Conservation (phyloP, 2,888 invertebrate species). For the Acutogordius australiensis region DNA sequence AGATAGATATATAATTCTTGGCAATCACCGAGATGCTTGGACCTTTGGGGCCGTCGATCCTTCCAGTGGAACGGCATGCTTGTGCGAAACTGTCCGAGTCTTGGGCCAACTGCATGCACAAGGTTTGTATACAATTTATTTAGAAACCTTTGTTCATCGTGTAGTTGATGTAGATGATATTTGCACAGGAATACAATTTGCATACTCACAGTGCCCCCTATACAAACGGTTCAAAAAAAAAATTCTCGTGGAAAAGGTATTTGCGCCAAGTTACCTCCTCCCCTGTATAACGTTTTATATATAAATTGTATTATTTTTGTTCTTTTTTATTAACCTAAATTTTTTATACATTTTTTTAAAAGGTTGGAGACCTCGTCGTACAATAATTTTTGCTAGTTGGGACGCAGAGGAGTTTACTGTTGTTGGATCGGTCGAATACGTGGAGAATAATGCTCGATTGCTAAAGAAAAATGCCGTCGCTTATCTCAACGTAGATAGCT, state of each 20-base stretch:
- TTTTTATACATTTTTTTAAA: too few species aligned
- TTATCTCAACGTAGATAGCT: slow-evolving; percentile 25
- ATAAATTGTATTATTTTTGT: too few species aligned
- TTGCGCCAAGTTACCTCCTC: too few species aligned
- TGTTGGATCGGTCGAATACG: slow-evolving; percentile 28
- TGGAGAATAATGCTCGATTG: slow-evolving; percentile 22
- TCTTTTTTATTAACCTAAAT: too few species aligned
- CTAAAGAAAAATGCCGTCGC: slow-evolving; percentile 23
- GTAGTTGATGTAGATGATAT: too few species aligned
- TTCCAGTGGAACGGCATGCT: slow-evolving; percentile 27
- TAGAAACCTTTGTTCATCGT: too few species aligned
- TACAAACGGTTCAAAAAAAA: too few species aligned
- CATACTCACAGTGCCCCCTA: too few species aligned
- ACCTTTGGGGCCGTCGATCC: slow-evolving; percentile 27
- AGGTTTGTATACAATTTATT: too few species aligned
- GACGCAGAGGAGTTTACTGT: slow-evolving; percentile 28
- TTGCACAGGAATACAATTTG: too few species aligned
- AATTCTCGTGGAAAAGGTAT: too few species aligned
- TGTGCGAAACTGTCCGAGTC: slow-evolving; percentile 26
- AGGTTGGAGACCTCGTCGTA: slow-evolving; percentile 27
- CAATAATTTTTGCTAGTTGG: slow-evolving; percentile 28
- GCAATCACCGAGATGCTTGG: slow-evolving; percentile 31
- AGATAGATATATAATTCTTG: slow-evolving; percentile 28
- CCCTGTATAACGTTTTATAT: too few species aligned
- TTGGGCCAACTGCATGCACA: slow-evolving; percentile 18